Percentiles rank a stretch among this genome's conserved stretches.
phyloP scores from a whole-genome alignment of 2,113 vertebrate genomes.

The Chrysemys picta region DNA sequence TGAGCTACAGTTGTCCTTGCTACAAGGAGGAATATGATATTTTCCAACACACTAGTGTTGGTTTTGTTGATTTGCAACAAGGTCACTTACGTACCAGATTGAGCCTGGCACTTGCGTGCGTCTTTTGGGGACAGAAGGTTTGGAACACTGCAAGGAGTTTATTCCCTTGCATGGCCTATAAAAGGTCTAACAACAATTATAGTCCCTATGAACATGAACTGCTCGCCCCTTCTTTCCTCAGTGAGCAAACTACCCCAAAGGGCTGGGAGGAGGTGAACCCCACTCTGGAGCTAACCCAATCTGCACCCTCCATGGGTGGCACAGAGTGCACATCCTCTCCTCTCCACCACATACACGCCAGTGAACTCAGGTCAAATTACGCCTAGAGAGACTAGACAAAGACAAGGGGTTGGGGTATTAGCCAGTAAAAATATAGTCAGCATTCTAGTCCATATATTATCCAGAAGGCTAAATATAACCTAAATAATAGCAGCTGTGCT shows the following conservation, averaged over 20 bases:
- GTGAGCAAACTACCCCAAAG: not conserved
- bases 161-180: not conserved
- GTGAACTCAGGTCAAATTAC: constrained; percentile 29
- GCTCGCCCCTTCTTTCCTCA: not conserved
- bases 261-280: not conserved
- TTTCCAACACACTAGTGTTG: not conserved
- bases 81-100: not conserved
- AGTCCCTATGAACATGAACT: not conserved
- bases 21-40: not conserved
- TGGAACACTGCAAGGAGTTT: not conserved
- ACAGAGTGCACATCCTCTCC: not conserved
- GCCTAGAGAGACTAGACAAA: constrained; percentile 12
- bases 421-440: not conserved
- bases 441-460: not conserved
- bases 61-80: not conserved
- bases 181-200: not conserved
- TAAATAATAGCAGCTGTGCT: no score
- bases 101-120: fast-evolving
- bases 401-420: not conserved
- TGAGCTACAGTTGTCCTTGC: not conserved
- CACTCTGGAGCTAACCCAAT: not conserved
- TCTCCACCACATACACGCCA: not conserved
- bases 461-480: not conserved
- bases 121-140: not conserved
- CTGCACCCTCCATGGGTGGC: not conserved